Evolutionary conservation across 1,140 invertebrate species (phyloP).

Genomic region (Heliothis subflexa): DNA sequence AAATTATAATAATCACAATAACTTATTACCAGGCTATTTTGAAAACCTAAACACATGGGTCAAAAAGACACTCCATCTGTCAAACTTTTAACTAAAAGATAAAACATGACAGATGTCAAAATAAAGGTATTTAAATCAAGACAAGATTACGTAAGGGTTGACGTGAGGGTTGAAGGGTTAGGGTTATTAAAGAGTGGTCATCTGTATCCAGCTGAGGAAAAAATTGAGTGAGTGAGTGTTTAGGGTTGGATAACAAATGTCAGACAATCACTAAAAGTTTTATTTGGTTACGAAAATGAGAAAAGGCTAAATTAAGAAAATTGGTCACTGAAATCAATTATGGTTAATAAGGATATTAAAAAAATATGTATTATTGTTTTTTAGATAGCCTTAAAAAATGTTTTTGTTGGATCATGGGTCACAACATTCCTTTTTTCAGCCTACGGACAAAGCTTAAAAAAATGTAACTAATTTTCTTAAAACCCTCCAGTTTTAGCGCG

Average conservation of each 20-base stretch:
- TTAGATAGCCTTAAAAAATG: background rate
- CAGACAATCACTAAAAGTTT: too few relatives aligned
- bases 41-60: background rate
- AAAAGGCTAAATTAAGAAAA: too few relatives aligned
- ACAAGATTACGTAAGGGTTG: slow-evolving; percentile 42
- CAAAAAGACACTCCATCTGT: slow-evolving; percentile 19
- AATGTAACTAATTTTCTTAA: slow-evolving; percentile 65
- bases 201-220: slow-evolving; percentile 18
- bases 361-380: too few relatives aligned
- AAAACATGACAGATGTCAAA: slow-evolving; percentile 42
- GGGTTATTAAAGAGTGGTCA: slow-evolving; percentile 46
- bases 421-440: background rate
- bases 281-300: too few relatives aligned
- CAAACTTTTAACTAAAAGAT: slow-evolving; percentile 30
- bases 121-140: slow-evolving; percentile 42
- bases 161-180: slow-evolving; percentile 30
- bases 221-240: too few relatives aligned
- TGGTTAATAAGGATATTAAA: too few relatives aligned
- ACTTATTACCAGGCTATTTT: too few relatives aligned
- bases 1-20: too few relatives aligned
- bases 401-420: too few relatives aligned
- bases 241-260: background rate
- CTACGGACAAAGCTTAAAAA: slow-evolving; percentile 11
- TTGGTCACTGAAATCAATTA: too few relatives aligned
- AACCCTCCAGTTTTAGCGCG: slow-evolving; percentile 42